phyloP scores from a whole-genome alignment of 2,113 vertebrate genomes.

The Machaerirhynchus nigripectus region DNA sequence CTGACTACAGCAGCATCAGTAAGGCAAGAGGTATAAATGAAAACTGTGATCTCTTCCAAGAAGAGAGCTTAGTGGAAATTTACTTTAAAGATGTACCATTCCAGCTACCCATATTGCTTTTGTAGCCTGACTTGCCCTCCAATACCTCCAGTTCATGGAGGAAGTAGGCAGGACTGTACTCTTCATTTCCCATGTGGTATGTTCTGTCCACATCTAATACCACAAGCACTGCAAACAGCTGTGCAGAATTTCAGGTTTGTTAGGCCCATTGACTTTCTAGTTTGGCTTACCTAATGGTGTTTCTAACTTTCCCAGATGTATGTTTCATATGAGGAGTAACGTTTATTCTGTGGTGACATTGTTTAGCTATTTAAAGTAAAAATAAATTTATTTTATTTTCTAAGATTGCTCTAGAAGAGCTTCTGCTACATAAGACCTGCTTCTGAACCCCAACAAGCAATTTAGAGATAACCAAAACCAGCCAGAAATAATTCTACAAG shows the following conservation, averaged over 20 bases:
- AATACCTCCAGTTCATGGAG: background rate
- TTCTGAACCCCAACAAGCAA: background rate
- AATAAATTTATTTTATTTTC: background rate
- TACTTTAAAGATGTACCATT: background rate
- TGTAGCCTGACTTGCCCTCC: background rate
- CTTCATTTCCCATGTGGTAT: background rate
- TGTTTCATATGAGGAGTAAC: background rate
- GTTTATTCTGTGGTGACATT: background rate
- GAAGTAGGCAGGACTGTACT: background rate
- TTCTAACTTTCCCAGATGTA: background rate
- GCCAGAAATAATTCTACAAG: background rate
- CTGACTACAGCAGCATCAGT: background rate
- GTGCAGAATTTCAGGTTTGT: background rate
- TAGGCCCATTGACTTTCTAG: background rate
- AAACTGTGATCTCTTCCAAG: background rate
- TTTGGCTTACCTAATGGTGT: background rate
- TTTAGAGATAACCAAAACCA: background rate
- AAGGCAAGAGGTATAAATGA: background rate
- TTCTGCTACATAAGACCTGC: background rate
- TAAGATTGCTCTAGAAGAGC: background rate
- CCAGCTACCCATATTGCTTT: background rate
- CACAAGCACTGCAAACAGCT: background rate
- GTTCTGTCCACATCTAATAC: background rate
- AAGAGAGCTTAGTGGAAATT: background rate
- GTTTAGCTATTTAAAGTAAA: background rate